phyloP scores from a whole-genome alignment of 2,888 invertebrate genomes.

The Parnassius glacialis region DNA sequence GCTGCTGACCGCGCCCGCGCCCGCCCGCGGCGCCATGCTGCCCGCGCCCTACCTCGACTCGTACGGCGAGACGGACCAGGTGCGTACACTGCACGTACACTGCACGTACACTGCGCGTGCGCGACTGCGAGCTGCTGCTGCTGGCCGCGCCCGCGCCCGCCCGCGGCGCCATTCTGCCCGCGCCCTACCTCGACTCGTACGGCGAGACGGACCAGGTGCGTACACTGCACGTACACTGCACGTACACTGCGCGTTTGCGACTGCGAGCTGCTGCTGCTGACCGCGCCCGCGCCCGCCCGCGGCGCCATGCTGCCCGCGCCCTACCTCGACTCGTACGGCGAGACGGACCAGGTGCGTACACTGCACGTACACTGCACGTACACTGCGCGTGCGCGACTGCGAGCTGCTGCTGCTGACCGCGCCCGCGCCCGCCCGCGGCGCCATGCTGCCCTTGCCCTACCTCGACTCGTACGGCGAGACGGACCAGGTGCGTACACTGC shows the following conservation, averaged over 20 bases:
- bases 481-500: background rate
- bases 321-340: conserved; percentile 96
- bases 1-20: conserved; percentile 83
- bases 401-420: conserved; percentile 93
- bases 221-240: background rate
- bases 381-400: conserved; percentile 85
- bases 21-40: conserved; percentile 41
- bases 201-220: conserved; percentile 1
- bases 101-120: conserved; percentile 1
- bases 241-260: conserved; percentile 85
- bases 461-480: conserved; percentile 2
- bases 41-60: conserved; percentile 6
- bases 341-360: conserved; percentile 79
- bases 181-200: conserved; percentile 1
- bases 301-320: conserved; percentile 78
- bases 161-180: conserved; percentile 41
- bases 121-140: conserved; percentile 78
- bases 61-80: conserved; percentile 2
- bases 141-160: conserved; percentile 47
- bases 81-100: background rate
- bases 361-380: background rate
- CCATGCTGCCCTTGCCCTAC: conserved; percentile 81
- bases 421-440: conserved; percentile 94
- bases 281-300: conserved; percentile 65
- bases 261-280: conserved; percentile 87